Base-by-base conservation (phyloP, 2,888 invertebrate species). In the Chaetogeoica ovagalla region DNA sequence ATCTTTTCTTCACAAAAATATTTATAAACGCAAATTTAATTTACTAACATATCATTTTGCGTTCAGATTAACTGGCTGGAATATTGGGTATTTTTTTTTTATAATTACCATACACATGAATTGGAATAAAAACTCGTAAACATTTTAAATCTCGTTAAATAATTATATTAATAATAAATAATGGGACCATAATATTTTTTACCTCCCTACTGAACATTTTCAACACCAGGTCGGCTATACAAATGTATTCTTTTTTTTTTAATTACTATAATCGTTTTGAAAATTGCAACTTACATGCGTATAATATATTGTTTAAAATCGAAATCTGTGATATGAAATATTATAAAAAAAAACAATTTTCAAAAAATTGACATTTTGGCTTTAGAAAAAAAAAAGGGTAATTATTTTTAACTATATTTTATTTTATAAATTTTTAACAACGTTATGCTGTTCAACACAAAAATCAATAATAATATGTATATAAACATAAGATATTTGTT, bases 101-200 rank as follows among this genome's bases (percentile, higher is more conserved):
- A 11, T 63, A 39, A 63, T 37, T 30, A 65, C 9, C 6, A n/a
- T n/a, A n/a, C n/a, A 13, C 52, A 63, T 63, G 13, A 23, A 68
- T 52, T 52, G 0, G 7, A 68, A 68, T 68, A 68, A 63, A 73
- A 55, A 63, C 55, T 8, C n/a, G 23, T 72, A n/a, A 21, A 63
- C 9, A 63, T 37, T 17, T 55, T 55, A 63, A 37, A 74, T 65
- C 55, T 57, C 21, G 55, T 74, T 7, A 74, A 74, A 65, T 39
- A 63, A 48, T 63, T 37, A 48, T 48, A 48, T 48, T 17, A 37
- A 63, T 21, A 75, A 75, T 75, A 66, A 75, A 75, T 75, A 66
- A 75, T 66, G 75, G 75, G 75, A 75, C 75, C 75, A 75, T 43
- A 75, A 75, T 66, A 75, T 75, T 66, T 75, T 75, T 75, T 66